phyloP scores from a whole-genome alignment of 2,797 vertebrate species.

The Danio kyathit region DNA sequence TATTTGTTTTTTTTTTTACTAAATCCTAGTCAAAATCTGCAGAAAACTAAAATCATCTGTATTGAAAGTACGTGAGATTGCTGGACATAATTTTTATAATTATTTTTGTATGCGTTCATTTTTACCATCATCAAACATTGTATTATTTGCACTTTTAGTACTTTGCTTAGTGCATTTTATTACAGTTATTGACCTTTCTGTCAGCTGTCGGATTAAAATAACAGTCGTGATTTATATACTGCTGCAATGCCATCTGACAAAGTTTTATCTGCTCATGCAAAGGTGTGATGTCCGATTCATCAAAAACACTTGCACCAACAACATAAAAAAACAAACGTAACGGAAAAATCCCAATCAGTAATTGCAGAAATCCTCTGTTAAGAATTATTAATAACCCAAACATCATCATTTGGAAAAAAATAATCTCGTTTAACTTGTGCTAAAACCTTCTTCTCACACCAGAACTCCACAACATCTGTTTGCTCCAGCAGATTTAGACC shows the following conservation, averaged over 20 bases:
- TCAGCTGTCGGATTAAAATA: neutral
- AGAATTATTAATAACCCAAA: neutral
- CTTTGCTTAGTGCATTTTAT: too few species aligned
- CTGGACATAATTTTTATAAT: neutral
- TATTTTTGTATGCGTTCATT: neutral
- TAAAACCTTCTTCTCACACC: neutral
- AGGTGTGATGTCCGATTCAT: neutral
- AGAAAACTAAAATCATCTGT: neutral
- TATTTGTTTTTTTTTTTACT: neutral
- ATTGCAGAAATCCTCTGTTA: neutral
- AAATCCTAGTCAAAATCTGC: too few species aligned
- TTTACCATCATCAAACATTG: neutral
- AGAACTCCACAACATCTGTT: constrained; percentile 18
- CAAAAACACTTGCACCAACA: too few species aligned
- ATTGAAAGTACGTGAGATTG: neutral
- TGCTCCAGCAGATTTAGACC: constrained; percentile 6
- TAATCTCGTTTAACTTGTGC: neutral
- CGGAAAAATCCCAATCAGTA: neutral
- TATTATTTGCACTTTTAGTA: neutral
- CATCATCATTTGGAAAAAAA: neutral
- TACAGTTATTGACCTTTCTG: neutral
- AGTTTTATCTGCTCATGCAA: too few species aligned
- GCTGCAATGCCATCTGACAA: neutral
- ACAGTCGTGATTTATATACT: neutral
- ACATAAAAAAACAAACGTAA: too few species aligned